Evolutionary conservation across 2,888 invertebrate species (phyloP).

Genomic region (Brachypalpus laphriformis): DNA sequence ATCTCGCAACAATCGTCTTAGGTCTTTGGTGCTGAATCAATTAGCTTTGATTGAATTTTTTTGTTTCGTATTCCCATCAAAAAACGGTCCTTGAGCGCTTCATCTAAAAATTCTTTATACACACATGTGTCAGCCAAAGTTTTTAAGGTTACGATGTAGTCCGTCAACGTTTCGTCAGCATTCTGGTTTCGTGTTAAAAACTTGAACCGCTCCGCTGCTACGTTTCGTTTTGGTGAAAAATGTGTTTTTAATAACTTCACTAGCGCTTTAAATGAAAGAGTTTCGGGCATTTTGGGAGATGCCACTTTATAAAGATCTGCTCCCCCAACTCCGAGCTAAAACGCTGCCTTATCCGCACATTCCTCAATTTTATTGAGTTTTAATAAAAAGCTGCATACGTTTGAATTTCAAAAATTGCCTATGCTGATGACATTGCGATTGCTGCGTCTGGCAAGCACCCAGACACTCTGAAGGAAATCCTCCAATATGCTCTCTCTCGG

Average conservation of each 20-base stretch:
- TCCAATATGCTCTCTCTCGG: too few species aligned
- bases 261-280: background rate
- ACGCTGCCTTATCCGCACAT: conserved; percentile 1
- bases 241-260: background rate
- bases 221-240: background rate
- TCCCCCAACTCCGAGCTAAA: background rate
- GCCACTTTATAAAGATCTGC: conserved; percentile 1
- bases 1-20: too few species aligned
- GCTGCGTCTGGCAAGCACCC: too few species aligned
- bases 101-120: too few species aligned
- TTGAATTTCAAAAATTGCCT: too few species aligned
- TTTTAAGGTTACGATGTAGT: background rate
- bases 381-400: too few species aligned
- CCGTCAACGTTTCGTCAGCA: background rate
- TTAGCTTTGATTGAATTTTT: too few species aligned
- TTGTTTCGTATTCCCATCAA: conserved; percentile 14
- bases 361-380: conserved; percentile 4
- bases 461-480: too few species aligned
- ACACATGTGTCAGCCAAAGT: background rate
- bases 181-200: too few species aligned
- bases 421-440: too few species aligned
- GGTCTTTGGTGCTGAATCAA: background rate
- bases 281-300: conserved; percentile 7
- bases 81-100: background rate
- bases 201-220: background rate